These are phyloP conservation scores for Anthopleura sola DNA, from an alignment of 64 coral and sea anemone species.

Conservation along the genomic window DNA sequence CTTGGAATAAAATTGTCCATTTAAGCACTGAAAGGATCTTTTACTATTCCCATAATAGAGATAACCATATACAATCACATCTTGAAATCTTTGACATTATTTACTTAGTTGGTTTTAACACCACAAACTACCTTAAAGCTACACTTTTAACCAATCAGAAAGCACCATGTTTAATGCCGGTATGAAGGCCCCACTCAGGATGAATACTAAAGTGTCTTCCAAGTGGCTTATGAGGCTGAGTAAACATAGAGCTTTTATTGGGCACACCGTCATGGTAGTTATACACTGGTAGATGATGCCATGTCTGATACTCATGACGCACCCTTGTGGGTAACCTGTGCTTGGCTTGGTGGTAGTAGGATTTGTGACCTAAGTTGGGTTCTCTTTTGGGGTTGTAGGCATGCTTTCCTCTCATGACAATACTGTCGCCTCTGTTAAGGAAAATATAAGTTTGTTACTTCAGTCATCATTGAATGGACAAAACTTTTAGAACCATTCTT, in stretches of 20 bases:
- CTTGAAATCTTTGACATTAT: no score
- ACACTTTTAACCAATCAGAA: background rate
- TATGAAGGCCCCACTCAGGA: conserved; percentile 94
- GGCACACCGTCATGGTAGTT: conserved; percentile 37
- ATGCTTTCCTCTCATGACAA: conserved; percentile 42
- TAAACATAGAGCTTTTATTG: conserved; percentile 90
- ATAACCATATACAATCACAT: no score
- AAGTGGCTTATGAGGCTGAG: conserved; percentile 62
- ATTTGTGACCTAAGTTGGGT: conserved; percentile 55
- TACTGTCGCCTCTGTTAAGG: conserved; percentile 33
- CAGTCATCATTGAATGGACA: background rate
- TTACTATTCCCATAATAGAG: no score
- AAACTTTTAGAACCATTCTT: no score
- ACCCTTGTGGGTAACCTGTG: conserved; percentile 45
- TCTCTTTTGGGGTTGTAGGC: conserved; percentile 54
- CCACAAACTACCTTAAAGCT: background rate
- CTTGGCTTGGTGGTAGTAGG: conserved; percentile 46
- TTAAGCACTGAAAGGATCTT: no score
- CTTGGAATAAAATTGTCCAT: no score
- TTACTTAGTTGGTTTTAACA: no score
- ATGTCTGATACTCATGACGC: conserved; percentile 74
- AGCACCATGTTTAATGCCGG: background rate
- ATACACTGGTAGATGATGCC: conserved; percentile 94
- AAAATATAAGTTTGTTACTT: background rate
- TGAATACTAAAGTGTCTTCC: conserved; percentile 95